Percentiles rank a stretch among this genome's conserved stretches.
Evolutionary conservation across 2,888 invertebrate genomes (phyloP).

Genomic region (Metacarcinus magister): DNA sequence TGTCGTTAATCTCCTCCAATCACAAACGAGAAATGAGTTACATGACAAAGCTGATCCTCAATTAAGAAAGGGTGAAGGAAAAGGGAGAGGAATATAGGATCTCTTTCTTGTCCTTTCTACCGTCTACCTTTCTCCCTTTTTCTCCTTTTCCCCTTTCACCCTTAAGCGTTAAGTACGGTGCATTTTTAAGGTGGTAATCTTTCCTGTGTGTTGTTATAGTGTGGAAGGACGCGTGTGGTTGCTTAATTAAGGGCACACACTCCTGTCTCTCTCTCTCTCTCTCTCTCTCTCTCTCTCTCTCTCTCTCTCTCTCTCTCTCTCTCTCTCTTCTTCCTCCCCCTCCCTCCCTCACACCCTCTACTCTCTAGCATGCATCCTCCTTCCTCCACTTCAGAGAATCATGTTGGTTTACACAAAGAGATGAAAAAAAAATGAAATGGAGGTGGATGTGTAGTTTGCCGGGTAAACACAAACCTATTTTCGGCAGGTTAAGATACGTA

Average conservation of each 20-base stretch:
- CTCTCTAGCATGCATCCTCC: background rate
- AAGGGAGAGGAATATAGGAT: background rate
- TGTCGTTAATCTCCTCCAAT: background rate
- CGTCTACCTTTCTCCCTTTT: background rate
- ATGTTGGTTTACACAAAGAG: conserved; percentile 20
- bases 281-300: background rate
- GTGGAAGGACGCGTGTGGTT: conserved; percentile 4
- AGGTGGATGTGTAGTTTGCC: conserved; percentile 34
- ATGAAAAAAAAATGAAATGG: background rate
- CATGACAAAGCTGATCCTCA: background rate
- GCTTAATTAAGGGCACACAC: conserved; percentile 18
- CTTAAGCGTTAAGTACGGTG: background rate
- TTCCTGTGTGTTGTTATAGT: conserved; percentile 14
- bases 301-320: background rate
- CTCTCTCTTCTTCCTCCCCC: background rate
- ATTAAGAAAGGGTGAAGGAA: background rate
- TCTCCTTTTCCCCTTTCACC: background rate
- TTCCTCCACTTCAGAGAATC: conserved; percentile 1
- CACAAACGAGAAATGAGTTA: background rate
- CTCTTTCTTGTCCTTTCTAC: background rate
- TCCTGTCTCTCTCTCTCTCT: background rate
- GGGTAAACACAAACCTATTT: background rate
- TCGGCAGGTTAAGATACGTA: background rate
- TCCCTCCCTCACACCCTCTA: background rate
- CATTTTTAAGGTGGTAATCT: background rate